These are phyloP conservation scores for Drosophila niveifrons DNA, from an alignment of 2,888 invertebrate species.

Conservation along the genomic window DNA sequence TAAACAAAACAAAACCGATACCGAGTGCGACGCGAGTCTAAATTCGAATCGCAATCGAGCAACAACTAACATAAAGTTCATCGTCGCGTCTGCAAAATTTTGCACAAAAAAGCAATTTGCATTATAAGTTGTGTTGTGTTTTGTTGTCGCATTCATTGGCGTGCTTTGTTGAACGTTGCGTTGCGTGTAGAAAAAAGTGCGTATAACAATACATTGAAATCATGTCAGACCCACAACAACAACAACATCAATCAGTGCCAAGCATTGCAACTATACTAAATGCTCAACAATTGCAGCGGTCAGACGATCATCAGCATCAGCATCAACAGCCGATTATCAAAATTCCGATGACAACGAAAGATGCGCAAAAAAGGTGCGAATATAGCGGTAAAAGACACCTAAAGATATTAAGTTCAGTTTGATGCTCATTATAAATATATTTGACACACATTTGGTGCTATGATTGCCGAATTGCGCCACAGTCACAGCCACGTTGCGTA, in stretches of 20 bases:
- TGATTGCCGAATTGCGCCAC: constrained; percentile 14
- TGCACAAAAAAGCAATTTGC: constrained; percentile 52
- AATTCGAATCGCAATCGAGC: constrained; percentile 25
- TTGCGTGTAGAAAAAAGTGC: constrained; percentile 43
- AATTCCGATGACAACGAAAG: constrained; percentile 39
- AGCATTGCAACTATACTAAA: constrained; percentile 31
- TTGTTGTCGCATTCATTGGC: not conserved
- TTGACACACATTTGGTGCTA: constrained; percentile 58
- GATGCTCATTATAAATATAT: constrained; percentile 13
- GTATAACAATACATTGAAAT: constrained; percentile 42
- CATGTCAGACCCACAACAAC: constrained; percentile 41
- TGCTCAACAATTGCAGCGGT: constrained; percentile 36
- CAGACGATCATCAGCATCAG: constrained; percentile 21
- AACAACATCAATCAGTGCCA: constrained; percentile 38
- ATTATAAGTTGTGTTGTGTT: constrained; percentile 32
- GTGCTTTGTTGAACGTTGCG: constrained; percentile 6
- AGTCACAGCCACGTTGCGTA: constrained; percentile 58
- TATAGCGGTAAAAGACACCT: constrained; percentile 26
- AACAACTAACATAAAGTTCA: constrained; percentile 23
- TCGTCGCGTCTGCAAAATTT: constrained; percentile 44
- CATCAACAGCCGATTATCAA: constrained; percentile 29
- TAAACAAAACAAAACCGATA: not conserved
- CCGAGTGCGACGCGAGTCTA: constrained; percentile 16
- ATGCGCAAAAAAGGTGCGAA: constrained; percentile 59
- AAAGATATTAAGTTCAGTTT: constrained; percentile 30